Evolutionary conservation across 2,797 vertebrate species (phyloP), one percentile per base, ranked within the genome.

Genomic region (Micromesistius poutassou): DNA sequence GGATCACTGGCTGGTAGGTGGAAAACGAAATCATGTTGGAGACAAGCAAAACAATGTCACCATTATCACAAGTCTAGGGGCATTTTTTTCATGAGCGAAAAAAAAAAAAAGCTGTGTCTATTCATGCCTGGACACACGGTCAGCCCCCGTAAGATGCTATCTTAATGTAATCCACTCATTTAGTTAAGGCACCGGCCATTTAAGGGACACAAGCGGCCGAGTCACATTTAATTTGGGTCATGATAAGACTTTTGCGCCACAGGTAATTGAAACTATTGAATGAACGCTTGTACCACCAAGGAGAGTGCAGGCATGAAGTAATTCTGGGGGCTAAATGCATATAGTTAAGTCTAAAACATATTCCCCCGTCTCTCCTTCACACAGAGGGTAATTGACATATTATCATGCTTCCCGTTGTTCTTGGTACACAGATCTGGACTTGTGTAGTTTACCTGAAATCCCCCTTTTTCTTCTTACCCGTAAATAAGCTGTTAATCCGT

Each of bases 401-500:
- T 50, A 50, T 89, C 85, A 83, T 86, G 82, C 88, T 86, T 71
- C 79, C 76, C 75, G 74, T 81, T 84, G 85, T 77, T 83, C 88
- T 83, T 89, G 89, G 87, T 89, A 88, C 83, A 80, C 83, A 88
- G 83, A 80, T 81, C 83, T 74, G 77, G 12, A 16, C 82, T 89
- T 93, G 40, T 40, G 6, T 36, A 36, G 91, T 93, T 94, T 92
- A 93, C 87, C 85, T 89, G 89, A 91, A 86, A 81, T 88, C 79
- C 79, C 76, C 72, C 13, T 80, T 86, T 86, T 91, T 55, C 90
- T 42, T 42, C 12, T 42, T 42, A 42, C 86, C 85, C 81, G 78
- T 87, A 87, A 87, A 84, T 87, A 86, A 86, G 85, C 90, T 86
- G 86, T 92, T 90, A 91, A 93, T 94, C 92, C 88, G 91, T 94